Base-by-base conservation (phyloP, 2,888 invertebrate genomes). In the Endotricha flammealis region DNA sequence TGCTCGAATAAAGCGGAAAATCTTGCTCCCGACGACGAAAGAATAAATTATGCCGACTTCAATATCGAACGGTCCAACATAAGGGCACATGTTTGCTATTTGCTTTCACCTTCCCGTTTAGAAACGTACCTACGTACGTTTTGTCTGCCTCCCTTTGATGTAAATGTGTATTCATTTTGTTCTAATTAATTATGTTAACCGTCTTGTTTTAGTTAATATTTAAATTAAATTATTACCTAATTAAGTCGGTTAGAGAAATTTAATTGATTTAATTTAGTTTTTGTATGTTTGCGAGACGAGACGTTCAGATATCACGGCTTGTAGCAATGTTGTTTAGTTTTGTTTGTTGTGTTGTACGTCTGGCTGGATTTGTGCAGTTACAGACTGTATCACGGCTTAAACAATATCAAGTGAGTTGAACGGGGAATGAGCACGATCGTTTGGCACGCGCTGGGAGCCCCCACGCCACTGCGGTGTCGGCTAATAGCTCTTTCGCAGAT, bases 401-500 rank as follows among this genome's bases (percentile, higher is more conserved):
- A 69, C 67, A 70, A 65, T 69, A 67, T 64, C 56, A 61, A 53
- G 53, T 44, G 46, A 53, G 55, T 57, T 56, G 60, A 62, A 54
- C 58, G 41, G 53, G 56, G 63, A 67, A 74, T 66, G 67, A 70
- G 65, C 69, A 64, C 63, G 72, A 67, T 75, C 71, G 65, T 69
- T 70, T 76, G 74, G 70, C 72, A 69, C 68, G 69, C 64, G 63
- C 61, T 61, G 57, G 58, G 62, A 62, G 55, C 63, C 46, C 59
- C 57, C 42, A 32, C 44, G 36, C 47, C 58, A 64, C 70, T 72
- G 77, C 64, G 75, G 79, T 79, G 76, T 72, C 71, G 65, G 72
- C 79, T 83, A 81, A 83, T 82, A 80, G 81, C 78, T 79, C 76
- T 73, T n/a, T 78, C 74, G 65, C 76, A 79, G 75, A 82, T 83